phyloP scores from a whole-genome alignment of 2,113 vertebrate genomes.

The Laticauda colubrina region DNA sequence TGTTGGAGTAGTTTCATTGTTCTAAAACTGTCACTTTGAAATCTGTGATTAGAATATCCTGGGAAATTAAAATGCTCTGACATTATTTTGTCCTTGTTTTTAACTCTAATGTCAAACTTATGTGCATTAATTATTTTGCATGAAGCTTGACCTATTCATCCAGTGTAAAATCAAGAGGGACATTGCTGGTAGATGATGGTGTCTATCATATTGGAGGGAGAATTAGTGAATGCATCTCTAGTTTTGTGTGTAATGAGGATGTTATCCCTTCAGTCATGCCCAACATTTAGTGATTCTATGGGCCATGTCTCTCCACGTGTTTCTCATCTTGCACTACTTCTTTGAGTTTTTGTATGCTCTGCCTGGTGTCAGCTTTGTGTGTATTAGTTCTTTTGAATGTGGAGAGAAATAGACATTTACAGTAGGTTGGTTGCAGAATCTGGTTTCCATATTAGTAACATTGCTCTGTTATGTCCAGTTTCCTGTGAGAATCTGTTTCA shows the following conservation, averaged over 20 bases:
- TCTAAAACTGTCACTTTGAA: neutral
- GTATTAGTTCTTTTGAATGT: neutral
- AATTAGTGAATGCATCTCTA: neutral
- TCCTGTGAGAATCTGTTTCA: neutral
- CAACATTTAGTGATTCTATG: neutral
- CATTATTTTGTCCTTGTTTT: neutral
- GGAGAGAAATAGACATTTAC: neutral
- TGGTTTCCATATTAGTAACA: neutral
- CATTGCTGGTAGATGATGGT: neutral
- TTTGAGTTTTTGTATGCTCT: neutral
- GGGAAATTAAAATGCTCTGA: neutral
- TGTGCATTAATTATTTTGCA: neutral
- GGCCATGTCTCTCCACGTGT: neutral
- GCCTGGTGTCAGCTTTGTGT: neutral
- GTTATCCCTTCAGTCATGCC: neutral
- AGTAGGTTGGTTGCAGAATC: neutral
- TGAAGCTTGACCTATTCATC: neutral
- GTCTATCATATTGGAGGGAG: neutral
- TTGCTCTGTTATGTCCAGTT: neutral
- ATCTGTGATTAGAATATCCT: neutral
- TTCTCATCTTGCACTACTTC: neutral
- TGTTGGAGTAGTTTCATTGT: neutral
- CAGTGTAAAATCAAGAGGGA: neutral
- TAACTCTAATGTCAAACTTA: neutral
- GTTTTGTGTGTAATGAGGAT: neutral